A percentile compares a stretch with the other conserved stretches of the same genome.
Conservation (phyloP, 2,888 invertebrate genomes). For the Andrena trimmerana region DNA sequence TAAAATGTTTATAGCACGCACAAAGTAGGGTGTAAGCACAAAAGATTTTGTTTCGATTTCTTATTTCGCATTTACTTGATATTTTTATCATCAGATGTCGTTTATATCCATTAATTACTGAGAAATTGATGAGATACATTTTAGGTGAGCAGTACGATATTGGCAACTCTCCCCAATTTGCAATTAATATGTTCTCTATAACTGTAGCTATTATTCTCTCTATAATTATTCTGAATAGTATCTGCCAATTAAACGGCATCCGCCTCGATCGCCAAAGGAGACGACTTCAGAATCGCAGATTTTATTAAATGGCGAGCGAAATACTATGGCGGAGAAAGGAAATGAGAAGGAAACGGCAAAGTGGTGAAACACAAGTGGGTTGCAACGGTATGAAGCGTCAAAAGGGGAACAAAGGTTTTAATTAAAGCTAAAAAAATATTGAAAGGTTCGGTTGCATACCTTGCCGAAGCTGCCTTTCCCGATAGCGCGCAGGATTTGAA, state of each 20-base stretch:
- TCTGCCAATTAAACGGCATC: background rate
- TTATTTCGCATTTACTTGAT: too few relatives aligned
- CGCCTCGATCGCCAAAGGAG: background rate
- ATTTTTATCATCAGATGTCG: too few relatives aligned
- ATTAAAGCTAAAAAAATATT: background rate
- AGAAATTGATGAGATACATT: too few relatives aligned
- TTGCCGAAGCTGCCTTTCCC: conserved; percentile 96
- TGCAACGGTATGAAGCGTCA: background rate
- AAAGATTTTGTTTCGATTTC: too few relatives aligned
- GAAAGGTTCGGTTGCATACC: conserved; percentile 86
- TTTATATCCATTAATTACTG: too few relatives aligned
- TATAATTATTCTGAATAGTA: background rate
- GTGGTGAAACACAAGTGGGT: background rate
- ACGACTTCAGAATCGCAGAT: background rate
- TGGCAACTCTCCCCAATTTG: background rate
- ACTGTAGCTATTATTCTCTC: background rate
- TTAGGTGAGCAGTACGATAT: too few relatives aligned
- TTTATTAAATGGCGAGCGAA: background rate
- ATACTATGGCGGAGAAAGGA: background rate
- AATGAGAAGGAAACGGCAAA: background rate
- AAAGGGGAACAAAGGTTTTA: background rate
- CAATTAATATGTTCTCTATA: conserved; percentile 7
- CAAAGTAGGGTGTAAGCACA: too few relatives aligned
- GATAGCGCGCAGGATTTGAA: conserved; percentile 93
- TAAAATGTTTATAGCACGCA: too few relatives aligned